Conservation (phyloP, 1,140 invertebrate genomes). For the Whitmania pigra region DNA sequence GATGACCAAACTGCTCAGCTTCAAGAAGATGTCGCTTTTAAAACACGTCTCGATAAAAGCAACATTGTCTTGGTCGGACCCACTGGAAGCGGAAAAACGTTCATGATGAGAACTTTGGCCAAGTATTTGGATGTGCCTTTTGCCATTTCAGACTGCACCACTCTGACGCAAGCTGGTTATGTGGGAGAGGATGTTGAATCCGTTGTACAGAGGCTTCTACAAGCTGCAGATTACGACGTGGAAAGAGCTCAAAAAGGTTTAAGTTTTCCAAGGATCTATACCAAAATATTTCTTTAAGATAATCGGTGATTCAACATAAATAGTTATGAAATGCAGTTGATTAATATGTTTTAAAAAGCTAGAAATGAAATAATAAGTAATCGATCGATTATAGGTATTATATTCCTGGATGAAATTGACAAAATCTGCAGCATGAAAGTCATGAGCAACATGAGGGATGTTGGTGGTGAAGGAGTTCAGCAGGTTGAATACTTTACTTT, state of each 20-base stretch:
- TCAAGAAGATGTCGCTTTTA: not conserved
- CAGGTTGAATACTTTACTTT: conserved; percentile 48
- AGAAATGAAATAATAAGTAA: no score
- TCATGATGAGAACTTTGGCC: conserved; percentile 16
- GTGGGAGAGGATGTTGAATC: conserved; percentile 21
- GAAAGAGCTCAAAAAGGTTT: conserved; percentile 20
- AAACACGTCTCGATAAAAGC: conserved; percentile 15
- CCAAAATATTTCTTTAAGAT: not conserved
- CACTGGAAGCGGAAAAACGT: conserved; percentile 21
- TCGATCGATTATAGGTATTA: conserved; percentile 54
- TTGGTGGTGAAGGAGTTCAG: conserved; percentile 94
- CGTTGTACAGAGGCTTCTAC: conserved; percentile 14
- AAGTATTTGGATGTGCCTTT: conserved; percentile 19
- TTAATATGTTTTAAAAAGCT: no score
- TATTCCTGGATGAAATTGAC: conserved; percentile 98
- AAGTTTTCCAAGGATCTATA: not conserved
- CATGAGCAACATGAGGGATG: conserved; percentile 90
- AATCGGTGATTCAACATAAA: no score
- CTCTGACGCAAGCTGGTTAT: conserved; percentile 22
- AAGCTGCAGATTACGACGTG: conserved; percentile 16
- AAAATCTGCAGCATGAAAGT: conserved; percentile 96
- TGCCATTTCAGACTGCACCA: conserved; percentile 21
- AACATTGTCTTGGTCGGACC: conserved; percentile 21
- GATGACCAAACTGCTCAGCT: not conserved
- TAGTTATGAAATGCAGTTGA: no score